Evolutionary conservation across 2,888 invertebrate species (phyloP).

Genomic region (Tridacna gigas): DNA sequence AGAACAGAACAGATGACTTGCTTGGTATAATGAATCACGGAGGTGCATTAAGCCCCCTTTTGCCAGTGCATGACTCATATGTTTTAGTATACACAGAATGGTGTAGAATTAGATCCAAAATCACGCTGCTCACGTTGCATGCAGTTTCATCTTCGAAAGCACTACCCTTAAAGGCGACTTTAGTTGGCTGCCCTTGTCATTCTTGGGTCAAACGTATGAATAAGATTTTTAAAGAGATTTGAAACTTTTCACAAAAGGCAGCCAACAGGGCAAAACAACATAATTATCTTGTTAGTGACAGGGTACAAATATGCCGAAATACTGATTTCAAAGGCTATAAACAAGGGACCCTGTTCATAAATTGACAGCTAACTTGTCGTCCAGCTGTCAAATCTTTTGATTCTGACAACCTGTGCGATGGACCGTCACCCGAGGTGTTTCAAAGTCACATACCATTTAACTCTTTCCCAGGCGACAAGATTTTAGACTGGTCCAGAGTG

Average conservation of each 20-base stretch:
- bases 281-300: constrained; percentile 22
- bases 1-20: too few species aligned
- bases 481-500: not conserved
- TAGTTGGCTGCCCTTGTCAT: too few species aligned
- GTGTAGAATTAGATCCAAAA: too few species aligned
- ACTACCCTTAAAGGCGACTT: too few species aligned
- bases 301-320: constrained; percentile 5
- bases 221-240: too few species aligned
- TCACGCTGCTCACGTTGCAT: too few species aligned
- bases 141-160: too few species aligned
- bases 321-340: constrained; percentile 18
- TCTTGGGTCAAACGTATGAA: too few species aligned
- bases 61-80: too few species aligned
- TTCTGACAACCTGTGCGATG: not conserved
- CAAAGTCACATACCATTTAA: constrained; percentile 1
- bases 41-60: too few species aligned
- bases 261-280: not conserved
- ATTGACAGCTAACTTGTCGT: constrained; percentile 15
- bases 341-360: constrained; percentile 13
- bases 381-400: constrained; percentile 22
- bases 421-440: constrained; percentile 19
- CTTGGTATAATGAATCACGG: too few species aligned
- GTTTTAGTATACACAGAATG: too few species aligned
- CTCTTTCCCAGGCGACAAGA: not conserved
- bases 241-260: not conserved